These are phyloP conservation scores for Rhipidura dahli DNA, from an alignment of 2,113 vertebrate species.

Conservation along the genomic window DNA sequence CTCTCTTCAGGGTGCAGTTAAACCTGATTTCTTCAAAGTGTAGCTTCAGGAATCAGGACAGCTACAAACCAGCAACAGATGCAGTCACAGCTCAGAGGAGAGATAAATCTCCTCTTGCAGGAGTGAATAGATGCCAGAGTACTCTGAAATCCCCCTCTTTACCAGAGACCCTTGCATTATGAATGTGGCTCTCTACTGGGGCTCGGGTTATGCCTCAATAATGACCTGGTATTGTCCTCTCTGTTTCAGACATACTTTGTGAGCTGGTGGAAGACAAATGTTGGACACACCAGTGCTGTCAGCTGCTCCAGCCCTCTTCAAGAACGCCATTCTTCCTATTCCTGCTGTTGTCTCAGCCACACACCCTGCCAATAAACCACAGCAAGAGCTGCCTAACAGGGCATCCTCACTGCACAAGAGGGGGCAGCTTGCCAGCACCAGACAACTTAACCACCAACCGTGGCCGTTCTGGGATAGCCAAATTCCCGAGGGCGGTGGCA, in stretches of 20 bases:
- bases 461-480: neutral
- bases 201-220: neutral
- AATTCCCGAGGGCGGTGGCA: neutral
- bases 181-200: neutral
- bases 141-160: neutral
- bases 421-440: neutral
- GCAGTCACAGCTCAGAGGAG: neutral
- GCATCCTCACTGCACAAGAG: neutral
- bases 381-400: neutral
- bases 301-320: neutral
- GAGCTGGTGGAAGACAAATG: constrained; percentile 12
- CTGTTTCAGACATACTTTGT: neutral
- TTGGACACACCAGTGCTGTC: neutral
- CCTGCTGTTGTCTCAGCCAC: neutral
- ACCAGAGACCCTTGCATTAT: neutral
- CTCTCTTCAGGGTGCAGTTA: neutral
- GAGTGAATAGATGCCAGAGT: neutral
- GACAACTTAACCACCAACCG: neutral
- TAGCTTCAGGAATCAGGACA: neutral
- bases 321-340: neutral
- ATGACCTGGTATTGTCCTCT: neutral
- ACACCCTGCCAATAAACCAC: neutral
- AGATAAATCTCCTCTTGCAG: neutral
- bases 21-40: neutral
- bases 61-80: neutral